phyloP scores from a whole-genome alignment of 2,113 vertebrate genomes.

The Xerus inauris region DNA sequence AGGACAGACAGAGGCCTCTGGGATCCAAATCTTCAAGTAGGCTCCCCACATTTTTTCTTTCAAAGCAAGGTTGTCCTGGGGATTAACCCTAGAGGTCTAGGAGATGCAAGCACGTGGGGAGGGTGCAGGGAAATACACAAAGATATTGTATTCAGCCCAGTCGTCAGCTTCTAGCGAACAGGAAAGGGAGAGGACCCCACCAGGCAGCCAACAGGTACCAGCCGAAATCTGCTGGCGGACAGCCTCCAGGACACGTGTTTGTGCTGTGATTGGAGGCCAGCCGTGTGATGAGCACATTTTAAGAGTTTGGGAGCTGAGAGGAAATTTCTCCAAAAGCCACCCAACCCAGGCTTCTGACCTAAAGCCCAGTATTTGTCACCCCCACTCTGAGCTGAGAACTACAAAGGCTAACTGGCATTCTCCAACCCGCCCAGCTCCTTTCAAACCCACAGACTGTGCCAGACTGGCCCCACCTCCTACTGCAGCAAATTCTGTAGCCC shows the following conservation, averaged over 20 bases:
- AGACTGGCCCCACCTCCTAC: constrained; percentile 73
- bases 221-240: not conserved
- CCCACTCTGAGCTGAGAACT: constrained; percentile 58
- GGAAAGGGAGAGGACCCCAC: not conserved
- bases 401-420: constrained; percentile 76
- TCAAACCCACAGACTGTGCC: constrained; percentile 74
- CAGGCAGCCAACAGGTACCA: constrained; percentile 42
- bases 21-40: constrained; percentile 66
- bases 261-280: constrained; percentile 41
- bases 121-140: not conserved
- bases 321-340: constrained; percentile 63
- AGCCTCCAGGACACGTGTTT: not conserved
- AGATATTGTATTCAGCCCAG: not conserved
- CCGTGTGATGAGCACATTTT: not conserved
- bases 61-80: constrained; percentile 71
- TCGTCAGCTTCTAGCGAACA: not conserved
- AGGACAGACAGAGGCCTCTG: constrained; percentile 48
- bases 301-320: constrained; percentile 50
- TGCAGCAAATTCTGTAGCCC: constrained; percentile 64
- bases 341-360: constrained; percentile 62
- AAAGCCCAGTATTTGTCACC: constrained; percentile 50
- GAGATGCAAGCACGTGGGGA: constrained; percentile 47
- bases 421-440: constrained; percentile 67
- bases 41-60: constrained; percentile 70
- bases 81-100: constrained; percentile 62